These are phyloP conservation scores for Diuraphis noxia DNA, from an alignment of 1,140 invertebrate species.

Conservation along the genomic window DNA sequence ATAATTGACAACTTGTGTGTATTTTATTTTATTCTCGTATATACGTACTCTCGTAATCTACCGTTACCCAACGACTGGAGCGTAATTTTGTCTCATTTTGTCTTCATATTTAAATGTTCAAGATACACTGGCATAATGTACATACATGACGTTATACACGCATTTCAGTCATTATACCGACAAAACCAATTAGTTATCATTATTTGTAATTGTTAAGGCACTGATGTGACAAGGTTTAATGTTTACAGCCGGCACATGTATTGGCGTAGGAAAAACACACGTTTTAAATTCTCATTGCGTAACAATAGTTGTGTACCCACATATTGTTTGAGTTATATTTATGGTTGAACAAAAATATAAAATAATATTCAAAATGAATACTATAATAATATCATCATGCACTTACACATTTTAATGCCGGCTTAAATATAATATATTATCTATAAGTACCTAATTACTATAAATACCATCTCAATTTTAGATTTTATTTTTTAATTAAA, in stretches of 20 bases:
- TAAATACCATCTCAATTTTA: too few relatives aligned
- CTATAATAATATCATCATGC: background rate
- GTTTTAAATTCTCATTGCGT: background rate
- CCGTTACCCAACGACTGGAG: background rate
- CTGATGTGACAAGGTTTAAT: conserved; percentile 22
- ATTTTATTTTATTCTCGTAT: background rate
- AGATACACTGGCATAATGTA: background rate
- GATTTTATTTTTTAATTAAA: background rate
- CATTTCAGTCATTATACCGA: conserved; percentile 15
- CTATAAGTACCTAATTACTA: too few relatives aligned
- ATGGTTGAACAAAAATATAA: background rate
- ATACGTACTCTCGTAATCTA: background rate
- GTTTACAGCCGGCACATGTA: background rate
- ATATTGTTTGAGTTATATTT: background rate
- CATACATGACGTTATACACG: background rate
- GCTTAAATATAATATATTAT: too few relatives aligned
- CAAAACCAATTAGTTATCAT: conserved; percentile 33
- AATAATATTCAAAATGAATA: background rate
- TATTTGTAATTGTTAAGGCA: conserved; percentile 22
- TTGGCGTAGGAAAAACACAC: background rate
- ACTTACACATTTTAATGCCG: background rate
- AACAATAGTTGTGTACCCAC: background rate
- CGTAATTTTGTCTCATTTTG: background rate
- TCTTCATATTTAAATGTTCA: background rate
- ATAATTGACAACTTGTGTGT: conserved; percentile 6